phyloP scores from a whole-genome alignment of 2,113 vertebrate species.

The Coptodon bakossiorum region DNA sequence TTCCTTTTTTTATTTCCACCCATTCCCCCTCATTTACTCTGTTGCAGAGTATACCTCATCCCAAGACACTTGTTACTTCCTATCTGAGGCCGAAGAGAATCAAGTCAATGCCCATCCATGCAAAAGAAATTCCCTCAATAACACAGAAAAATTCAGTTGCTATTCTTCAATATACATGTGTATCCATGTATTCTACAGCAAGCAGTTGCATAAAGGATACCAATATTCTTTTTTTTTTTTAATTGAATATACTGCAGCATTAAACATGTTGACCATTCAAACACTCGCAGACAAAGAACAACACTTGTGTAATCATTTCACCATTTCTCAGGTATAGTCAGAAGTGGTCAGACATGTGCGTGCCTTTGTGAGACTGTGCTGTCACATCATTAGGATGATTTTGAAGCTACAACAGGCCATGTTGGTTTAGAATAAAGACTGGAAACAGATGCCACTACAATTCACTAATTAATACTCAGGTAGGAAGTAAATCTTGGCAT shows the following conservation, averaged over 20 bases:
- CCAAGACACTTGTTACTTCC: conserved; percentile 19
- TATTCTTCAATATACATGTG: neutral
- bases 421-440: neutral
- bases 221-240: neutral
- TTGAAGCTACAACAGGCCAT: neutral
- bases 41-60: conserved; percentile 8
- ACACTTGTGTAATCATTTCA: neutral
- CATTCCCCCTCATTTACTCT: neutral
- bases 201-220: neutral
- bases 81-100: neutral
- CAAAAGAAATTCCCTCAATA: neutral
- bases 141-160: neutral
- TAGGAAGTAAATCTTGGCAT: neutral
- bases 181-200: neutral
- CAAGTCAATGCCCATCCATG: conserved; percentile 18
- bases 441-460: neutral
- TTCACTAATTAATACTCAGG: neutral
- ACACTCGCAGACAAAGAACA: neutral
- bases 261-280: neutral
- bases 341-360: neutral
- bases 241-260: neutral
- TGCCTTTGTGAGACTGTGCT: neutral
- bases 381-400: neutral
- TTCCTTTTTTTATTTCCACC: neutral
- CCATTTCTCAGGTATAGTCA: neutral